These are phyloP conservation scores for Tolypeutes matacus DNA, from an alignment of 2,797 vertebrate genomes.

Conservation along the genomic window DNA sequence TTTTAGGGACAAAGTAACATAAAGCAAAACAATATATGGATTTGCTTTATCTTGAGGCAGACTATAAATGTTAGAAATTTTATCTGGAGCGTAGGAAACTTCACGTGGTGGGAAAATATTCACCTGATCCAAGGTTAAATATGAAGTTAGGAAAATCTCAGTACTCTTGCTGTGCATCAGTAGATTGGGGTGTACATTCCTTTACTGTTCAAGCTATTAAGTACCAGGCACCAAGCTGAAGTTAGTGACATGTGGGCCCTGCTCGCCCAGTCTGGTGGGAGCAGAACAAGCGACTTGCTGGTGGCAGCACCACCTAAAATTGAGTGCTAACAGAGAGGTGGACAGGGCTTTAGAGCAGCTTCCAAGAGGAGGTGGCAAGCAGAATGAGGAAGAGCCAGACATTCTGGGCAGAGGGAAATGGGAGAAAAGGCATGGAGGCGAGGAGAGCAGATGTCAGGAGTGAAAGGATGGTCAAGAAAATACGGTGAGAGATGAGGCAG, in stretches of 20 bases:
- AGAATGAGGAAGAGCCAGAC: no score
- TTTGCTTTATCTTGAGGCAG: slow-evolving; percentile 59
- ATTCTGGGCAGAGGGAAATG: not conserved
- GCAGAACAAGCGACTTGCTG: not conserved
- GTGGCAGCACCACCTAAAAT: not conserved
- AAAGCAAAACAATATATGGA: slow-evolving; percentile 55
- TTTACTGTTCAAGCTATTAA: not conserved
- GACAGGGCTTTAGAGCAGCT: not conserved
- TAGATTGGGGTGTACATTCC: not conserved
- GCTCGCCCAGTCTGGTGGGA: not conserved
- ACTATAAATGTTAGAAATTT: slow-evolving; percentile 29
- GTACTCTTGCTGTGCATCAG: not conserved
- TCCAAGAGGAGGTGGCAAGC: not conserved
- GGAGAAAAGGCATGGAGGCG: not conserved
- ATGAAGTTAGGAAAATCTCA: not conserved
- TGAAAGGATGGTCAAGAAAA: not conserved
- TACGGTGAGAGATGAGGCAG: not conserved
- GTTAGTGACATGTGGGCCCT: rapidly evolving
- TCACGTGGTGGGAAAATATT: slow-evolving; percentile 25
- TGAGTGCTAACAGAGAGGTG: not conserved
- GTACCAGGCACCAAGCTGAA: not conserved
- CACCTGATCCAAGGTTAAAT: slow-evolving; percentile 41
- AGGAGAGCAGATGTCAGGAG: not conserved
- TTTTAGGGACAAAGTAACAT: slow-evolving; percentile 44
- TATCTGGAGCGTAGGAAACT: slow-evolving; percentile 53